Evolutionary conservation across 1,140 invertebrate species (phyloP), one percentile per base, ranked within the genome.

Genomic region (Caenorhabditis tropicalis): DNA sequence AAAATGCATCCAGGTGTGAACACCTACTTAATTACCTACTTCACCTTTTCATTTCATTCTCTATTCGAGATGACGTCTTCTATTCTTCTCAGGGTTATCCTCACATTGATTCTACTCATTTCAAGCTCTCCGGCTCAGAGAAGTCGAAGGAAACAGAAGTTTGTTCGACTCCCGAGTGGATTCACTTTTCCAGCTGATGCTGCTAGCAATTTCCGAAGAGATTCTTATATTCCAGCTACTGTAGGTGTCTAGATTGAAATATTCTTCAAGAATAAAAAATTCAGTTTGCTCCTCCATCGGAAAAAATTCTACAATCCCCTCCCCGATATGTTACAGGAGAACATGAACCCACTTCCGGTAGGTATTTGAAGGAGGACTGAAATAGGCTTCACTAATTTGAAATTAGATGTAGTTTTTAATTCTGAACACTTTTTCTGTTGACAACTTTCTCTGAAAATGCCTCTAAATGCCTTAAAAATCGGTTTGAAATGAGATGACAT

Each of bases 151-250:
- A 65, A 65, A 19, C 58, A 65, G 16, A 65, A 65, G 31, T 65
- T 65, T 36, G 58, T 65, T 5, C n/a, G 58, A 2, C 58, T 60
- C 7, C 58, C 58, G 2, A 60, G 58, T 33, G 58, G 58, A 36
- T 60, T 60, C 58, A 60, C 58, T 19, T 60, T 60, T 60, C 58
- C 58, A 6, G 58, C 58, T 2, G 58, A 60, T 60, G 58, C 58
- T 7, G 58, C 58, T 10, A 60, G 58, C 19, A 60, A 60, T 16
- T 60, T 60, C 7, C 58, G 33, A 19, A 60, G 58, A 33, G 58
- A 60, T 60, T 31, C 58, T 15, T 60, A 60, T 60, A 60, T 60
- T 60, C 58, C 58, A 60, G 58, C 58, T 31, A 60, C 58, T 19
- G 58, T 60, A 60, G 33, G 31, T 19, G 16, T 33, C 2, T 19